Conservation (phyloP, 2,888 invertebrate species). For the Stenichneumon culpator region DNA sequence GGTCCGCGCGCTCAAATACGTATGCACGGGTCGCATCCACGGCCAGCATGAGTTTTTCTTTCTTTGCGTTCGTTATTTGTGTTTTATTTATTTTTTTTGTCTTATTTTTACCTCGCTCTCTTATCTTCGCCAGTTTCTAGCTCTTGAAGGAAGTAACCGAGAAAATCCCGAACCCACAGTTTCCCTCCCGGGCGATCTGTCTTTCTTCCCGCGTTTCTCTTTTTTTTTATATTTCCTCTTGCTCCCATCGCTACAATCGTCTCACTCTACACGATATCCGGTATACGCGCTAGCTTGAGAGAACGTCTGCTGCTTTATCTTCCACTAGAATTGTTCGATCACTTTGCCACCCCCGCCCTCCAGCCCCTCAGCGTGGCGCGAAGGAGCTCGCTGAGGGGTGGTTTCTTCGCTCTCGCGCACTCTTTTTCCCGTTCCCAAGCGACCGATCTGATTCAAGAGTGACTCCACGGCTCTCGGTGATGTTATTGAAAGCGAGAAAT, state of each 20-base stretch:
- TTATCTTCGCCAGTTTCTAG: constrained; percentile 39
- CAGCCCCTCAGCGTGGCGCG: background rate
- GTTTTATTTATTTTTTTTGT: background rate
- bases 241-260: constrained; percentile 50
- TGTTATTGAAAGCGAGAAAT: constrained; percentile 64
- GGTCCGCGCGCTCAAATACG: constrained; percentile 28
- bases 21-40: constrained; percentile 40
- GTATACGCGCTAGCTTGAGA: constrained; percentile 50
- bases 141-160: constrained; percentile 32
- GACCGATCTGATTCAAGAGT: constrained; percentile 55
- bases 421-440: constrained; percentile 44
- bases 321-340: constrained; percentile 69
- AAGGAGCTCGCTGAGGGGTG: constrained; percentile 23
- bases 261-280: constrained; percentile 63
- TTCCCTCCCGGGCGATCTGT: constrained; percentile 45
- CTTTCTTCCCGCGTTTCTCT: constrained; percentile 14
- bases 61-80: constrained; percentile 23
- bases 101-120: background rate
- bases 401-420: constrained; percentile 15
- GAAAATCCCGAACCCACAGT: constrained; percentile 39
- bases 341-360: constrained; percentile 51
- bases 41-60: background rate
- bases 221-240: constrained; percentile 17
- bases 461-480: constrained; percentile 45
- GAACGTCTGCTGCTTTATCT: constrained; percentile 68